A percentile compares a stretch with the other conserved stretches of the same genome.
Conservation (phyloP, 2,797 vertebrate genomes). For the Echeneis naucrates region DNA sequence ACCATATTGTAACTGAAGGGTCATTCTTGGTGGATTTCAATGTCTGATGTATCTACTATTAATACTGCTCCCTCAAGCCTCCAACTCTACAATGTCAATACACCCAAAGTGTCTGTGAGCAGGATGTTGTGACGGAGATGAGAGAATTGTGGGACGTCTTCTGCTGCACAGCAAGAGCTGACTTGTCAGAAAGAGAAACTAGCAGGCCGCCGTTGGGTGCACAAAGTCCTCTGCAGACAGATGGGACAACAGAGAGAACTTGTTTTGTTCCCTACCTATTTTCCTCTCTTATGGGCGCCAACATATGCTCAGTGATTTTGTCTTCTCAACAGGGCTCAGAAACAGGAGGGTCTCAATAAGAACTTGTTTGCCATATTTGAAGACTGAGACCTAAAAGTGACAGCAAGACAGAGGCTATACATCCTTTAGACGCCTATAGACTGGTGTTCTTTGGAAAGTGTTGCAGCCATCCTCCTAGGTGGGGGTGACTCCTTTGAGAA, state of each 20-base stretch:
- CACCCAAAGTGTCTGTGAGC: slow-evolving; percentile 44
- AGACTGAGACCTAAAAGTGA: slow-evolving; percentile 39
- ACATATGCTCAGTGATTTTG: slow-evolving; percentile 76
- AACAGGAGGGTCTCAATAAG: slow-evolving; percentile 52
- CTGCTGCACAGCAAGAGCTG: slow-evolving; percentile 71
- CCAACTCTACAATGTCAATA: slow-evolving; percentile 59
- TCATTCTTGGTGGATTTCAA: slow-evolving; percentile 47
- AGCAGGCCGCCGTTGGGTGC: slow-evolving; percentile 68
- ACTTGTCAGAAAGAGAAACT: slow-evolving; percentile 69
- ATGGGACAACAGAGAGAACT: slow-evolving; percentile 77
- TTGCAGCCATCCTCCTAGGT: slow-evolving; percentile 22
- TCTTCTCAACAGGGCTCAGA: slow-evolving; percentile 62
- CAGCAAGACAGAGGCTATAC: slow-evolving; percentile 20
- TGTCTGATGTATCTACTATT: slow-evolving; percentile 47
- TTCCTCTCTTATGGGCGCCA: slow-evolving; percentile 71
- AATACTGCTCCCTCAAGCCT: slow-evolving; percentile 36
- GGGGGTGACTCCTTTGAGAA: slow-evolving; percentile 16
- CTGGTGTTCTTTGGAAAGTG: slow-evolving; percentile 24
- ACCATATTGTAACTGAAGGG: slow-evolving; percentile 51
- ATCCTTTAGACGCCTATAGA: slow-evolving; percentile 24
- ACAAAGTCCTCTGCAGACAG: slow-evolving; percentile 76
- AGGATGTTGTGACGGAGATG: slow-evolving; percentile 61
- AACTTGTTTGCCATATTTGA: slow-evolving; percentile 52
- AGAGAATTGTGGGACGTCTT: slow-evolving; percentile 66
- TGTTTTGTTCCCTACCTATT: slow-evolving; percentile 71